These are phyloP conservation scores for Alouatta palliata DNA, from an alignment of 2,113 vertebrate genomes.

Conservation along the genomic window DNA sequence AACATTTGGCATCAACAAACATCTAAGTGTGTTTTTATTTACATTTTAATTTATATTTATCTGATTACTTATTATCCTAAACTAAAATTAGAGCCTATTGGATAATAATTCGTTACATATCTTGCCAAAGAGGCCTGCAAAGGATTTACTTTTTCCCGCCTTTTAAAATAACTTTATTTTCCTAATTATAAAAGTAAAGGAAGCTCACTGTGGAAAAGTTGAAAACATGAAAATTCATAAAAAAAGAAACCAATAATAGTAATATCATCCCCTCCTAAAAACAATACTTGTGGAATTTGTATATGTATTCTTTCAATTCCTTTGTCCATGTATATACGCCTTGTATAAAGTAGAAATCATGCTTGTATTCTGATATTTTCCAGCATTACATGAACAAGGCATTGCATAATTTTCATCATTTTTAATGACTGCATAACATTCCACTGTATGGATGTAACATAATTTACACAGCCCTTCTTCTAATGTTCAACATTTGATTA, in stretches of 20 bases:
- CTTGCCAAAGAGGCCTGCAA: not conserved
- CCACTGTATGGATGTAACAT: not conserved
- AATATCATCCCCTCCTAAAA: not conserved
- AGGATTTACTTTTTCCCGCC: not conserved
- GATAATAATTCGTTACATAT: not conserved
- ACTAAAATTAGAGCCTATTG: not conserved
- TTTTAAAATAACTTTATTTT: not conserved
- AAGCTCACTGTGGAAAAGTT: not conserved
- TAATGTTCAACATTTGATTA: not conserved
- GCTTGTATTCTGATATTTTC: not conserved
- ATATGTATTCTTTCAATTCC: not conserved
- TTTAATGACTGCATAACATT: not conserved
- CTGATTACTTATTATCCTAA: not conserved
- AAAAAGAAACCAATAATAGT: not conserved
- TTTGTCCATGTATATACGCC: not conserved
- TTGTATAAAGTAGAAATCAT: not conserved
- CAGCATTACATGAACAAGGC: not conserved
- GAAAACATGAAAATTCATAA: not conserved
- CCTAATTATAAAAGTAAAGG: not conserved
- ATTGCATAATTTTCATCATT: not conserved
- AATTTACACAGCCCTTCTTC: not conserved
- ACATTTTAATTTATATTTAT: constrained; percentile 35
- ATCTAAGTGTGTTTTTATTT: not conserved
- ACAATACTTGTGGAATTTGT: not conserved
- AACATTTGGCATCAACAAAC: not conserved